Conservation (phyloP, 2,888 invertebrate genomes). For the Drosophila planitibia region DNA sequence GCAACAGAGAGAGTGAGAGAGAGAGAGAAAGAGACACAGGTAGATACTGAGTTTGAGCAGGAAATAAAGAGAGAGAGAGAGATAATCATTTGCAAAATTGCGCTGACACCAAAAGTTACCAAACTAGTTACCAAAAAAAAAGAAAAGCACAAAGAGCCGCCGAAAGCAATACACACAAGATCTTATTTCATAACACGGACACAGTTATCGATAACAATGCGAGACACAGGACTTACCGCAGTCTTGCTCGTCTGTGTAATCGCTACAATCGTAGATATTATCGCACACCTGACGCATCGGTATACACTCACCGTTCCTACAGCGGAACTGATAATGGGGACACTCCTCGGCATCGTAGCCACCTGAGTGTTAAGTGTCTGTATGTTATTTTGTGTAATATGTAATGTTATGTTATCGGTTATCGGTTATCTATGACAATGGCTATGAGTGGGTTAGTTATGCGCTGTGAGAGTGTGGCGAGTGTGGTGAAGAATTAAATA, state of each 20-base stretch:
- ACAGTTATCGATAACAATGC: slow-evolving; percentile 35
- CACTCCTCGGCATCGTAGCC: slow-evolving; percentile 81
- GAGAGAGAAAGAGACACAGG: slow-evolving; percentile 7
- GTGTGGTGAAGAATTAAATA: neutral
- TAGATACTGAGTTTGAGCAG: slow-evolving; percentile 2
- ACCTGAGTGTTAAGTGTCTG: slow-evolving; percentile 54
- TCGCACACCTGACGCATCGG: slow-evolving; percentile 87
- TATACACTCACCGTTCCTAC: slow-evolving; percentile 89
- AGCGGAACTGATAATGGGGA: slow-evolving; percentile 87
- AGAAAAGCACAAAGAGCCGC: slow-evolving; percentile 28
- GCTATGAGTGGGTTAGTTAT: slow-evolving; percentile 8
- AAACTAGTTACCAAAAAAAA: slow-evolving; percentile 25
- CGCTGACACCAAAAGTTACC: slow-evolving; percentile 37
- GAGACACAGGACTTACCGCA: slow-evolving; percentile 89
- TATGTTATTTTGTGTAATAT: slow-evolving; percentile 18
- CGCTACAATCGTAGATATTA: slow-evolving; percentile 89
- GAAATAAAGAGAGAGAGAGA: slow-evolving; percentile 1
- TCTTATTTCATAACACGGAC: slow-evolving; percentile 3
- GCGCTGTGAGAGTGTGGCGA: slow-evolving; percentile 2
- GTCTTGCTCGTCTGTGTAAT: slow-evolving; percentile 91
- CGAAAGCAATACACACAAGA: slow-evolving; percentile 30
- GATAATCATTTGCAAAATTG: slow-evolving; percentile 7
- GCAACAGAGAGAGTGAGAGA: slow-evolving; percentile 10
- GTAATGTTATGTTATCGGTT: slow-evolving; percentile 29
- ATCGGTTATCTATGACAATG: slow-evolving; percentile 16